Evolutionary conservation across 2,797 vertebrate species (phyloP), one percentile per base, ranked within the genome.

Genomic region (Cichlasoma orientale): DNA sequence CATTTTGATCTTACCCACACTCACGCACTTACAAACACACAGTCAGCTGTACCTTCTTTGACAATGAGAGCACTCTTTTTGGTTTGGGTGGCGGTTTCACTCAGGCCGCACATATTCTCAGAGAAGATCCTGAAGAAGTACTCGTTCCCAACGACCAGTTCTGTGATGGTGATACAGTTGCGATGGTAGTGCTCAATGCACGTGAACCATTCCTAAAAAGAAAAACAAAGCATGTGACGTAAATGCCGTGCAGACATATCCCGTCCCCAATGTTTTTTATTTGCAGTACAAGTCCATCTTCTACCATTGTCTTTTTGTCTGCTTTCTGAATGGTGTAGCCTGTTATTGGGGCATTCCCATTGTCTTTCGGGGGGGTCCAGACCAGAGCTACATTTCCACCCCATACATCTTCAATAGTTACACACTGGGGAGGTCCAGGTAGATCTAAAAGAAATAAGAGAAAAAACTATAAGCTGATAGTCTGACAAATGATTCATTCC

Each of bases 301-400:
- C 12, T 90, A 99, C 98, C 98, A 99, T 99, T 56, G 98, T 99
- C 91, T 99, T 99, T 87, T 98, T 99, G 90, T 99, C 98, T 29
- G 98, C 98, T 94, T 99, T 99, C 94, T 99, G 98, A 91, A 99
- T 98, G 4, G 98, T 99, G 88, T 99, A 99, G 71, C 98, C 98
- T 27, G 95, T 98, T 82, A 99, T 99, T 66, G 96, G 95, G 16
- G 98, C 96, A n/a, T 99, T 99, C 55, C 98, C 98, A 3, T 93
- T 96, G 87, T 99, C 98, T 82, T 95, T 97, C 2, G 98, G 98
- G 50, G 96, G 97, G 27, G 93, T 96, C 98, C 98, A 99, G n/a
- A 96, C 95, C 58, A 99, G 94, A 86, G 97, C 97, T 44, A 98
- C 98, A 4, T 99, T 99, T 80, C 95, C 97, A 75, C 98, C 98